Evolutionary conservation across 2,888 invertebrate genomes (phyloP), one percentile per base, ranked within the genome.

Genomic region (Meiosimyza platycephala): DNA sequence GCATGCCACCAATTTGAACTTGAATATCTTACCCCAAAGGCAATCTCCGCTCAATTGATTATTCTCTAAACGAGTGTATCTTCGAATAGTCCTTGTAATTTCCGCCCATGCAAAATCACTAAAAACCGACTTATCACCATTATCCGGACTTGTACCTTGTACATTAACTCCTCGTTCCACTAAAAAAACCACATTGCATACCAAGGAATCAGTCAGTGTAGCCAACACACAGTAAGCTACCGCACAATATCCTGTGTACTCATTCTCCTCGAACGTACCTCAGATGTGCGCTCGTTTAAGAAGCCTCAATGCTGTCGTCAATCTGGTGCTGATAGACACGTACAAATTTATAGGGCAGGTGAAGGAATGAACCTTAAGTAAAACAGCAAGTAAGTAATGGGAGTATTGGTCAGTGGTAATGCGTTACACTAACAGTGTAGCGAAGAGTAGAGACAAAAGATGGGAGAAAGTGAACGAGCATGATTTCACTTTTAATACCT

Each of bases 401-500:
- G 16, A 6, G 40, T 15, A 60, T 13, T 6, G 60, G 16, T 15
- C 15, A 60, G 12, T 12, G n/a, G 16, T 33, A 12, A n/a, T 1
- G 40, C 33, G 40, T 13, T 13, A 40, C n/a, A 48, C 11, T 15
- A 13, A 63, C 6, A 9, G 9, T 33, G 22, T 15, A 12, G 60
- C 22, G 28, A 28, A 60, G 13, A 13, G 40, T 60, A n/a, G 33
- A 22, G 9, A 15, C 5, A 40, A 13, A 33, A n/a, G n/a, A 28
- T 40, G 40, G 47, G 63, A 63, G 63, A 63, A 63, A 11, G 54
- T 64, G 64, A 51, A 50, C 50, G 13, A 64, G 40, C 15, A 60
- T 66, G 72, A 72, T 72, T 72, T 72, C 67, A 62, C 67, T 66
- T 65, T 72, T 65, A 67, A 67, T 67, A 47, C 40, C 15, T 22